phyloP scores from a whole-genome alignment of 2,888 invertebrate species.

The Catocala sponsa region DNA sequence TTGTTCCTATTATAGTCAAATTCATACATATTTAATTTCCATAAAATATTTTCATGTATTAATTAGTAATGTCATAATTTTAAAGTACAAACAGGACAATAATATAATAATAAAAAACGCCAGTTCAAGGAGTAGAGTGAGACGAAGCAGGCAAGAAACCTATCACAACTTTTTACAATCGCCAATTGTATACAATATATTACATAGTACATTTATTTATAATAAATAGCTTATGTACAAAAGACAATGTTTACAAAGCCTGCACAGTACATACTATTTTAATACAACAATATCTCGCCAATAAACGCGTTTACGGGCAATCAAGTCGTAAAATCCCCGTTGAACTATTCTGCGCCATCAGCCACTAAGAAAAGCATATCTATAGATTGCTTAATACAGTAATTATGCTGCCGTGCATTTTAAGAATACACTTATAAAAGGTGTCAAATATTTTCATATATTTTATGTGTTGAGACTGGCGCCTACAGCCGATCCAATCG shows the following conservation, averaged over 20 bases:
- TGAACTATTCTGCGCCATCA: not conserved
- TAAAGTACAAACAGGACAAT: too few species aligned
- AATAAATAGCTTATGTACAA: not conserved
- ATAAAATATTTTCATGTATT: too few species aligned
- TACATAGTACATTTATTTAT: too few species aligned
- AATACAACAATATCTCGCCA: slow-evolving; percentile 4
- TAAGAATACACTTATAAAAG: not conserved
- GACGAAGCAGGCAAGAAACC: too few species aligned
- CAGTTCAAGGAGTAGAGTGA: too few species aligned
- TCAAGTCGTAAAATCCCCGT: slow-evolving; percentile 6
- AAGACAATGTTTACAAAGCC: not conserved
- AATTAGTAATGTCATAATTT: too few species aligned
- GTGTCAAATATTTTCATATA: not conserved
- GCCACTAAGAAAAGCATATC: not conserved
- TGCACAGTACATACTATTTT: not conserved
- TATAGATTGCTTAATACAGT: not conserved
- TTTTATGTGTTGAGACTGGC: not conserved
- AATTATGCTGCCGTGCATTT: not conserved
- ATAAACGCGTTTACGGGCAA: slow-evolving; percentile 9
- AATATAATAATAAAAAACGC: too few species aligned
- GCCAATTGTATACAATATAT: too few species aligned
- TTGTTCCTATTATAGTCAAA: too few species aligned
- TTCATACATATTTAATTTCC: too few species aligned
- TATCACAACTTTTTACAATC: too few species aligned
- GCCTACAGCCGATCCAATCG: slow-evolving; percentile 1